Percentiles rank a stretch among this genome's conserved stretches.
These are phyloP conservation scores for Myiagra hebetior DNA, from an alignment of 2,113 vertebrate genomes.

Conservation along the genomic window DNA sequence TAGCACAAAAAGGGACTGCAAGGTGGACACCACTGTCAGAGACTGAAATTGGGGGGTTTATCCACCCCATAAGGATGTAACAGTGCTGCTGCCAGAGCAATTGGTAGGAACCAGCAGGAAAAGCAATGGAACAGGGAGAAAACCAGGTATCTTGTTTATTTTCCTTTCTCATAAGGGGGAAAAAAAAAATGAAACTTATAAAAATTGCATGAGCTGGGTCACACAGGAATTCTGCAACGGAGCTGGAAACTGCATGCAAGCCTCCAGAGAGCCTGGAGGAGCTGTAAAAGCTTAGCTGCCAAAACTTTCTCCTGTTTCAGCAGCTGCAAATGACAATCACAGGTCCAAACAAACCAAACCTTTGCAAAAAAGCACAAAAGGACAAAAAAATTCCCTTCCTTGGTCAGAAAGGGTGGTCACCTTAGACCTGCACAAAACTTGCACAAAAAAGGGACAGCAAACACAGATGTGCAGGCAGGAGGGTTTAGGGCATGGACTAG, in stretches of 20 bases:
- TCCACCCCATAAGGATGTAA: neutral
- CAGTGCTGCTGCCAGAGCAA: neutral
- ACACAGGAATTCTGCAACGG: neutral
- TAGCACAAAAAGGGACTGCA: neutral
- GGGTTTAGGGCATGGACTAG: neutral
- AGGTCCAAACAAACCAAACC: neutral
- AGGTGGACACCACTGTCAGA: neutral
- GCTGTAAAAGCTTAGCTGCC: neutral
- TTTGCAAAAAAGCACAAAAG: neutral
- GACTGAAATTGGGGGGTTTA: neutral
- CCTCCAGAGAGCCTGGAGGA: slow-evolving; percentile 4
- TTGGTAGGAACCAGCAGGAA: neutral
- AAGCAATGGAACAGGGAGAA: neutral
- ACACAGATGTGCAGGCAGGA: neutral
- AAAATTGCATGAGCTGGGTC: neutral
- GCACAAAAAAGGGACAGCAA: neutral
- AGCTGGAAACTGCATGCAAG: neutral
- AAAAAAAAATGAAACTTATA: neutral
- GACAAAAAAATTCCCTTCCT: neutral
- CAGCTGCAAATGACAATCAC: neutral
- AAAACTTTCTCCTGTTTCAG: neutral
- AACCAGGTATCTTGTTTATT: neutral
- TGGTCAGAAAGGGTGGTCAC: neutral
- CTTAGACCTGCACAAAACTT: neutral
- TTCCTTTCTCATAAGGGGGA: neutral